Evolutionary conservation across 2,797 vertebrate species (phyloP).

Genomic region (Dallia pectoralis): DNA sequence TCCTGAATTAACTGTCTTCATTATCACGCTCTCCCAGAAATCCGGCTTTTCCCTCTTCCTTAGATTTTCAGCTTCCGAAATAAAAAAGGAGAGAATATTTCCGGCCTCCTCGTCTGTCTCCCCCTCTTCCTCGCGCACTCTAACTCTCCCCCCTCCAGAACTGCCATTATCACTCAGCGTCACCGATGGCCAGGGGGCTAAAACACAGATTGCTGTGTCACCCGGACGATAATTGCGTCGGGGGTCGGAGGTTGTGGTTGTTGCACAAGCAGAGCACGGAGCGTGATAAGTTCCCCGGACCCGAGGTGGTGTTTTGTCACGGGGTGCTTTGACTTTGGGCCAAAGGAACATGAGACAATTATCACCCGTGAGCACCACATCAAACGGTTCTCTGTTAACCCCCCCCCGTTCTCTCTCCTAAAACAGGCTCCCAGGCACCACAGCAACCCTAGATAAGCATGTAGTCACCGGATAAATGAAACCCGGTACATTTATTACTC

Average conservation of each 20-base stretch:
- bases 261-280: constrained; percentile 61
- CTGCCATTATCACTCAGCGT: constrained; percentile 65
- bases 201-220: constrained; percentile 58
- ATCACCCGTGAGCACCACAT: constrained; percentile 3
- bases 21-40: constrained; percentile 70
- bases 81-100: neutral
- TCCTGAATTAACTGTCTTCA: constrained; percentile 70
- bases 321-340: constrained; percentile 13
- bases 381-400: neutral
- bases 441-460: neutral
- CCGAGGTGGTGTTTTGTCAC: constrained; percentile 33
- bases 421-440: neutral
- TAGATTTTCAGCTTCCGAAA: constrained; percentile 4
- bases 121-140: constrained; percentile 31
- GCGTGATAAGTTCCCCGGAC: neutral
- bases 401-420: neutral
- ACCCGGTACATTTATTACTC: neutral
- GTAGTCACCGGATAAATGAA: neutral
- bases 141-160: constrained; percentile 34
- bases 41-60: constrained; percentile 23
- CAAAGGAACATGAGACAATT: neutral
- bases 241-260: constrained; percentile 37
- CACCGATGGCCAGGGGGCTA: constrained; percentile 57
- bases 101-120: constrained; percentile 18
- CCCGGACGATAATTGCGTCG: constrained; percentile 65